Conservation (phyloP, 2,888 invertebrate species). For the Nemurella pictetii region DNA sequence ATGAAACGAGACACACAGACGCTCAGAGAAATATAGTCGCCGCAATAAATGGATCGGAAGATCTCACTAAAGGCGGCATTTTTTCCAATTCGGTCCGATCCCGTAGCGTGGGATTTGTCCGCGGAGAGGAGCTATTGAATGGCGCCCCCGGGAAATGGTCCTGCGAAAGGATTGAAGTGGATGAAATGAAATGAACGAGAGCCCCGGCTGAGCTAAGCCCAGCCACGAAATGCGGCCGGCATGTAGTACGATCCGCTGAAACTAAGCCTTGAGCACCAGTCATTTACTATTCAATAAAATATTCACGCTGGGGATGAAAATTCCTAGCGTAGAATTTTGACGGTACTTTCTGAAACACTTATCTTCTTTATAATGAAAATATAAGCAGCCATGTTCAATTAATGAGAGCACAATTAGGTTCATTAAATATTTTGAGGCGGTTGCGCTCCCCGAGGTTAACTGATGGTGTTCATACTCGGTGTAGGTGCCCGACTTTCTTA, state of each 20-base stretch:
- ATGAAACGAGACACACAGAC: neutral
- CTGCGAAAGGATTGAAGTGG: neutral
- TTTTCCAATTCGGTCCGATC: neutral
- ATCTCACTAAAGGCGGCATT: neutral
- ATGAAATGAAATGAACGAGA: neutral
- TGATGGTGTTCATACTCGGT: neutral
- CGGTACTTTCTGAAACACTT: neutral
- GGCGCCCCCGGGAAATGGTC: neutral
- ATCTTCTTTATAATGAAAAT: neutral
- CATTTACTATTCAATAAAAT: neutral
- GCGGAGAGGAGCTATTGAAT: neutral
- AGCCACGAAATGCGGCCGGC: too few species aligned
- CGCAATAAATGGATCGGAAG: neutral
- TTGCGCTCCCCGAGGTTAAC: neutral
- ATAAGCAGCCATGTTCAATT: neutral
- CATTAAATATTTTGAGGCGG: neutral
- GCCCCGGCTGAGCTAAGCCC: neutral
- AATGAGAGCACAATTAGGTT: neutral
- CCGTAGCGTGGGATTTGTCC: neutral
- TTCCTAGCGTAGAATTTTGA: neutral
- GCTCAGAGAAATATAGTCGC: neutral
- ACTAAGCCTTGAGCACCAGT: neutral
- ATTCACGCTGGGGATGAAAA: neutral
- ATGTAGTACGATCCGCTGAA: neutral
- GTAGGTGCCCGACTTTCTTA: neutral